phyloP scores from a whole-genome alignment of 2,797 vertebrate species.

The Cyclopterus lumpus region DNA sequence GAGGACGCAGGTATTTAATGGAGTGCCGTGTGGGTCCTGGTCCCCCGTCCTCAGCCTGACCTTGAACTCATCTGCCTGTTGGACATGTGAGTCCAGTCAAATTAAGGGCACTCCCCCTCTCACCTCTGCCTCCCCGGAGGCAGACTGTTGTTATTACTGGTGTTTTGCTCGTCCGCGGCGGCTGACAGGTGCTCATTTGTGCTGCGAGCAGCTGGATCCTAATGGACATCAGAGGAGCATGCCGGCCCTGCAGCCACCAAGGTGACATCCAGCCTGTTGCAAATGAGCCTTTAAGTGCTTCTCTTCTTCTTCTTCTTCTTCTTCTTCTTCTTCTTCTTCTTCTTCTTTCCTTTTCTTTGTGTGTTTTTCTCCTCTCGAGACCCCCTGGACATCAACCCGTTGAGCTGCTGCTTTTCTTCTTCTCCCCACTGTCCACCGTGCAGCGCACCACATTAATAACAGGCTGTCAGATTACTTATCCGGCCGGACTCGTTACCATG shows the following conservation, averaged over 20 bases:
- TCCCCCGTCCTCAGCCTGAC: constrained; percentile 38
- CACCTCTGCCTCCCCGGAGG: constrained; percentile 23
- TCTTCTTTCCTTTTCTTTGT: neutral
- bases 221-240: constrained; percentile 61
- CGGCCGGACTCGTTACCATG: constrained; percentile 69
- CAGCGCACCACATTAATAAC: constrained; percentile 42
- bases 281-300: constrained; percentile 71
- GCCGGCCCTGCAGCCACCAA: constrained; percentile 49
- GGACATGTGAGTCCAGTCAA: constrained; percentile 43
- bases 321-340: too few species aligned
- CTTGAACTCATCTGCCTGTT: constrained; percentile 52
- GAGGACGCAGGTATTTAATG: constrained; percentile 29
- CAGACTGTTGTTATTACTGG: constrained; percentile 39
- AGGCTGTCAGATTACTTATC: constrained; percentile 64
- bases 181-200: constrained; percentile 71
- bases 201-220: constrained; percentile 60
- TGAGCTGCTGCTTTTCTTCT: constrained; percentile 16
- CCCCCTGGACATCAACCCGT: constrained; percentile 43
- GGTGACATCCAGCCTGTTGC: constrained; percentile 66
- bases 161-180: constrained; percentile 38
- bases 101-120: constrained; percentile 26
- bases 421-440: constrained; percentile 12
- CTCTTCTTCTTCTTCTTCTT: constrained; percentile 5
- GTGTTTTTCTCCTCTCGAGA: neutral
- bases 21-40: neutral